These are phyloP conservation scores for Drusus annulatus DNA, from an alignment of 1,140 invertebrate species.

Conservation along the genomic window DNA sequence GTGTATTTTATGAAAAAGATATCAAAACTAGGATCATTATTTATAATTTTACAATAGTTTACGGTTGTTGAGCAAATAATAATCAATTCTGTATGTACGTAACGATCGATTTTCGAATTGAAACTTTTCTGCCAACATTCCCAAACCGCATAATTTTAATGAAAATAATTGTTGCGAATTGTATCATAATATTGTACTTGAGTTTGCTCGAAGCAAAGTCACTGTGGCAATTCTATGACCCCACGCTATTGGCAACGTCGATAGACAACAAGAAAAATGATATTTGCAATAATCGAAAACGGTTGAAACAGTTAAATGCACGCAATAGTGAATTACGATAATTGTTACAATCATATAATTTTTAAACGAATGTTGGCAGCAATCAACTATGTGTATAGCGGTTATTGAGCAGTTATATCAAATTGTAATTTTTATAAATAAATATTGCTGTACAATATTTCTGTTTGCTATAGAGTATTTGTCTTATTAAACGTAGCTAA, in stretches of 20 bases:
- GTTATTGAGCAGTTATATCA: no score
- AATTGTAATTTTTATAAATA: no score
- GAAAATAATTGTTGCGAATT: constrained; percentile 26
- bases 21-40: no score
- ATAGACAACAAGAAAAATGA: not conserved
- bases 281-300: constrained; percentile 7
- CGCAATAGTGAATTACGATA: not conserved
- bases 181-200: not conserved
- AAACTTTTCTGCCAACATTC: not conserved
- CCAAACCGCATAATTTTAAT: constrained; percentile 30
- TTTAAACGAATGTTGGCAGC: constrained; percentile 5
- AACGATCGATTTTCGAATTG: constrained; percentile 3
- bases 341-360: not conserved
- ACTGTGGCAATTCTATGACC: constrained; percentile 10
- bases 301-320: not conserved
- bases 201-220: constrained; percentile 17
- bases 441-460: no score
- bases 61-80: no score
- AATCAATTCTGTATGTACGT: no score
- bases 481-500: no score
- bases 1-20: no score
- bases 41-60: no score
- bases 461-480: no score
- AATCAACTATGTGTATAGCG: no score
- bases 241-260: not conserved